Evolutionary conservation across 1,140 invertebrate genomes (phyloP).

Genomic region (Teleopsis dalmanni): DNA sequence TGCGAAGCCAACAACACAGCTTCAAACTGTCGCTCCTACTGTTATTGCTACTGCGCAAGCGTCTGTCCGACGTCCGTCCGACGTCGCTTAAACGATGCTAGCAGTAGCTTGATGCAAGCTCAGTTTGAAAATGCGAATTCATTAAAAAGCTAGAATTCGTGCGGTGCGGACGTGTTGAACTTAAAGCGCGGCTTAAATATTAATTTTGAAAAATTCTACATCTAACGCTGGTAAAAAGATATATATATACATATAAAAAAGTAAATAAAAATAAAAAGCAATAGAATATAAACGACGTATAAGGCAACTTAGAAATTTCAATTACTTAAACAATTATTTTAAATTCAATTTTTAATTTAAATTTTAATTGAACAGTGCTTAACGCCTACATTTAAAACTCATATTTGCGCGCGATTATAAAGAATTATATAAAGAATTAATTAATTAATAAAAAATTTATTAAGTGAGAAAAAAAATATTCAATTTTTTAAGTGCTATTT

Average conservation of each 20-base stretch:
- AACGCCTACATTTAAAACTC: too few species aligned
- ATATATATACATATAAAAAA: neutral
- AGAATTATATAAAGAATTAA: too few species aligned
- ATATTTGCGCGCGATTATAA: too few species aligned
- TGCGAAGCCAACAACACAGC: neutral
- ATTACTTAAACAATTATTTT: too few species aligned
- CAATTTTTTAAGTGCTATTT: too few species aligned
- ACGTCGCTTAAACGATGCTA: neutral
- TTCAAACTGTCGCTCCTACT: neutral
- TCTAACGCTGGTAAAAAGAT: neutral
- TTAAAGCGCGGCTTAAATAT: neutral
- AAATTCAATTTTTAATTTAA: too few species aligned
- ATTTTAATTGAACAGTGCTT: too few species aligned
- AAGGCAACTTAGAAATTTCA: too few species aligned
- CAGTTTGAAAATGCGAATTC: neutral
- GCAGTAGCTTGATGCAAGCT: slow-evolving; percentile 1
- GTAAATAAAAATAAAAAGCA: neutral
- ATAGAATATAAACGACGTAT: neutral
- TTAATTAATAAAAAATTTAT: too few species aligned
- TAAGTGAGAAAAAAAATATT: too few species aligned
- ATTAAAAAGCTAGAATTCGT: slow-evolving; percentile 8
- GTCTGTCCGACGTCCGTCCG: neutral
- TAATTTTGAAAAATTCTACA: neutral
- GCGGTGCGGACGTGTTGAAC: slow-evolving; percentile 5
- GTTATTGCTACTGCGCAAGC: neutral